Evolutionary conservation across 2,888 invertebrate genomes (phyloP).

Genomic region (Hymenopus coronatus): DNA sequence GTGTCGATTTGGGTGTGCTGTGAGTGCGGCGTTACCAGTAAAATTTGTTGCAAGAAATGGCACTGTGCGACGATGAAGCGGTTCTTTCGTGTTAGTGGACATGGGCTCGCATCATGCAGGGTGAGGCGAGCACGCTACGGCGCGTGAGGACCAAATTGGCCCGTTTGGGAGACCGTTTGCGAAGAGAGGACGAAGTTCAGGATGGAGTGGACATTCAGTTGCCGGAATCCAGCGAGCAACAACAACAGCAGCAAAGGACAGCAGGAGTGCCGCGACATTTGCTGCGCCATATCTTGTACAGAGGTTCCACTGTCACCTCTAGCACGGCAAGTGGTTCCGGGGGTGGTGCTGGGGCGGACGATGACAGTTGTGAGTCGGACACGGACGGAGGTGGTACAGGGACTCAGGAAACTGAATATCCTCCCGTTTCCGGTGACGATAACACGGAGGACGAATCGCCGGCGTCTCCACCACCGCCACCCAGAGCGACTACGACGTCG

Average conservation of each 20-base stretch:
- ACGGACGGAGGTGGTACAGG: constrained; percentile 27
- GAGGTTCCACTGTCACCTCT: not conserved
- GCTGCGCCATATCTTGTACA: constrained; percentile 34
- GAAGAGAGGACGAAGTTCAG: constrained; percentile 32
- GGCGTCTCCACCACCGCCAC: not conserved
- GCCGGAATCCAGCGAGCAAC: not conserved
- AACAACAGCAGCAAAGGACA: not conserved
- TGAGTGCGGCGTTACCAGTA: not conserved
- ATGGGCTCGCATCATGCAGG: constrained; percentile 22
- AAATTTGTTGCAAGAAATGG: not conserved
- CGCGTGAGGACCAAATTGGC: constrained; percentile 34
- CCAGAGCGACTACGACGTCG: not conserved
- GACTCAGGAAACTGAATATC: constrained; percentile 7
- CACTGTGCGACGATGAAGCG: not conserved
- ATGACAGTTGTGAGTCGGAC: constrained; percentile 35
- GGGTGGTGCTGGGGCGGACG: constrained; percentile 34
- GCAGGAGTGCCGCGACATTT: constrained; percentile 30
- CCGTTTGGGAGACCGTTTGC: constrained; percentile 31
- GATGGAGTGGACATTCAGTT: not conserved
- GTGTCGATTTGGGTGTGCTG: not conserved
- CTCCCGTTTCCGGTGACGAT: constrained; percentile 18
- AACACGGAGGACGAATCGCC: constrained; percentile 17
- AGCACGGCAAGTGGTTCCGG: constrained; percentile 15
- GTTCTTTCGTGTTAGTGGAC: not conserved
- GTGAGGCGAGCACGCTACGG: constrained; percentile 32